Evolutionary conservation across 2,888 invertebrate species (phyloP), one percentile per base, ranked within the genome.

Genomic region (Mongoloraphidia duomilia): DNA sequence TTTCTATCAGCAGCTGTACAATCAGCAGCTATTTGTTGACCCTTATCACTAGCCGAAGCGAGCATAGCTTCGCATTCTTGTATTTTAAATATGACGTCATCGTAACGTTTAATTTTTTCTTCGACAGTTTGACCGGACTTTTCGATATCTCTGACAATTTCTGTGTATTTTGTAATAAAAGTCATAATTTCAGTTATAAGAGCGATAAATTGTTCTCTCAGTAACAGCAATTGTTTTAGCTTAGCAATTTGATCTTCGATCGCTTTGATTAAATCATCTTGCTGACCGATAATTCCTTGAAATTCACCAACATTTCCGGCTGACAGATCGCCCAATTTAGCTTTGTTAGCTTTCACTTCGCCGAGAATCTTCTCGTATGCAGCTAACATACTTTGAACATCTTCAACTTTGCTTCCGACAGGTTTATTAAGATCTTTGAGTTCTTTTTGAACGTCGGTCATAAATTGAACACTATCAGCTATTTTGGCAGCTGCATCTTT

Each of bases 11-110:
- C 83, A 0, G 87, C 82, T 3, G 88, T 84, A 40, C 92, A 91
- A 68, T 94, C 93, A 1, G 84, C 83, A 1, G 90, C 90, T 35
- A 95, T 93, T 65, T 91, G 89, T 61, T 90, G 88, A 0, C 93
- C 94, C 64, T 93, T 93, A 61, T 94, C 94, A 11, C 82, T 82
- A 1, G 93, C 91, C 6, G 87, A 81, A 0, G 90, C 86, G 9
- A 94, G 67, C 36, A 85, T 72, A 9, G 91, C 92, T 65, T 93
- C 93, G 63, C 88, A 90, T 59, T 90, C 90, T 69, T 90, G 91
- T 47, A 93, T 89, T 61, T 87, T 88, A 0, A 79, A 69, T 53
- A 92, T 87, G 1, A 89, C 80, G 55, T 89, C 85, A 60, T 90
- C 88, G 59, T 91, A 92, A 47, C 84, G 80, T 59, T 84, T 84